A percentile compares a stretch with the other conserved stretches of the same genome.
phyloP scores from a whole-genome alignment of 2,888 invertebrate species.

The Drosophila subquinaria region DNA sequence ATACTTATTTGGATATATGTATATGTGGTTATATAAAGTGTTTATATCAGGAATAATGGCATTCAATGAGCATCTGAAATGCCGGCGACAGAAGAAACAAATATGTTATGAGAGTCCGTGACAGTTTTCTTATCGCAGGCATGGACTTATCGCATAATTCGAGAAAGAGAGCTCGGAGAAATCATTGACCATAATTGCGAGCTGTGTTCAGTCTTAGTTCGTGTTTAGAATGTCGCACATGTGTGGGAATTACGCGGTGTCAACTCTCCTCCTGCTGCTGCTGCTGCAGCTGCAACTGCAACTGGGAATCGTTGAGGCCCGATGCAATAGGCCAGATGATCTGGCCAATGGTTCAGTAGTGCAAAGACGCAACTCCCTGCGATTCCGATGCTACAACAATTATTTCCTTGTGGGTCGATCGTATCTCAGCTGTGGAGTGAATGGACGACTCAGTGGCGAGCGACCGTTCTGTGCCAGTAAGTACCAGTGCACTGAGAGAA shows the following conservation, averaged over 20 bases:
- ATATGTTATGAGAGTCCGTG: background rate
- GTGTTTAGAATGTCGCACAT: conserved; percentile 38
- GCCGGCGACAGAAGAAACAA: background rate
- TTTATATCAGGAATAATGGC: background rate
- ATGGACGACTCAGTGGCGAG: conserved; percentile 48
- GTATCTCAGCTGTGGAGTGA: conserved; percentile 1
- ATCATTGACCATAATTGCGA: background rate
- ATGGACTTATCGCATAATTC: conserved; percentile 4
- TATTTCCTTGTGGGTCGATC: conserved; percentile 33
- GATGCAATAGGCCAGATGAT: conserved; percentile 28
- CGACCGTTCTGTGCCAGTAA: conserved; percentile 67
- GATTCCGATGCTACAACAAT: conserved; percentile 26
- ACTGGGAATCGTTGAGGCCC: background rate
- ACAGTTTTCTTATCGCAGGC: background rate
- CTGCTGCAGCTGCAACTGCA: conserved; percentile 6
- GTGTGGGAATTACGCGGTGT: background rate
- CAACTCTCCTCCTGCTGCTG: background rate
- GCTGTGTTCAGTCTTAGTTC: conserved; percentile 37
- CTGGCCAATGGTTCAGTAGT: conserved; percentile 29
- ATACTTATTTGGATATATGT: background rate
- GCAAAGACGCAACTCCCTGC: background rate
- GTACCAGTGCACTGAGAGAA: conserved; percentile 29
- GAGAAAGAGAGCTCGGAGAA: conserved; percentile 1
- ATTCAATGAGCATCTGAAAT: background rate
- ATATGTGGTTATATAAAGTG: background rate